Evolutionary conservation across 2,888 invertebrate genomes (phyloP).

Genomic region (Tinea semifulvella): DNA sequence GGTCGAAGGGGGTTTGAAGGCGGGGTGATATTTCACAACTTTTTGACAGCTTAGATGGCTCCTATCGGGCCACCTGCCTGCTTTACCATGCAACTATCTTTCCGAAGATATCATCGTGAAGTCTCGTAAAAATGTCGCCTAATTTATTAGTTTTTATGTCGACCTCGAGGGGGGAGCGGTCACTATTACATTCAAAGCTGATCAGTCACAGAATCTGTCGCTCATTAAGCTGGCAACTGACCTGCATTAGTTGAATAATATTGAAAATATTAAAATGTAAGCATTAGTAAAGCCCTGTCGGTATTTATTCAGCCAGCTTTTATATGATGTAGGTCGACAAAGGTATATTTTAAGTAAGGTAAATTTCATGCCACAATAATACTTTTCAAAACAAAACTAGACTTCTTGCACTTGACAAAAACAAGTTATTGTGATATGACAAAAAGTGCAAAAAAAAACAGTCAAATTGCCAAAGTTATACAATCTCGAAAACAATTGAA

Average conservation of each 20-base stretch:
- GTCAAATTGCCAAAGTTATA: slow-evolving; percentile 3
- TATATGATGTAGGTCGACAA: too few relatives aligned
- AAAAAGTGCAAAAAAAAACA: neutral
- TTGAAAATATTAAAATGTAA: too few relatives aligned
- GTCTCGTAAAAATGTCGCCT: slow-evolving; percentile 9
- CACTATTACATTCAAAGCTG: too few relatives aligned
- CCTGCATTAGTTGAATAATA: too few relatives aligned
- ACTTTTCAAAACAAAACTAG: too few relatives aligned
- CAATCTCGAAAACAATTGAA: slow-evolving; percentile 2
- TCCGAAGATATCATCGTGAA: slow-evolving; percentile 5
- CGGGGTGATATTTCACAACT: slow-evolving; percentile 73
- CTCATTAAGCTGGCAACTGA: too few relatives aligned
- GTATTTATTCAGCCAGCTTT: too few relatives aligned
- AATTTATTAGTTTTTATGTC: neutral
- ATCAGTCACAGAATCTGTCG: too few relatives aligned
- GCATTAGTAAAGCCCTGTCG: too few relatives aligned
- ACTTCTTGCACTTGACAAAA: neutral
- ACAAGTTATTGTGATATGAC: too few relatives aligned
- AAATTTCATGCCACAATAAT: too few relatives aligned
- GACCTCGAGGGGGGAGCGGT: neutral
- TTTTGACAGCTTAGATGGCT: slow-evolving; percentile 73
- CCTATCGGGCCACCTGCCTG: slow-evolving; percentile 23
- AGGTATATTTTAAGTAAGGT: too few relatives aligned
- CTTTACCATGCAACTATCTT: slow-evolving; percentile 10
- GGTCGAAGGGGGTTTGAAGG: slow-evolving; percentile 30